Evolutionary conservation across 92 coral and sea anemone genomes (phyloP), one percentile per base, ranked within the genome.

Genomic region (Parazoanthus atlanticus): DNA sequence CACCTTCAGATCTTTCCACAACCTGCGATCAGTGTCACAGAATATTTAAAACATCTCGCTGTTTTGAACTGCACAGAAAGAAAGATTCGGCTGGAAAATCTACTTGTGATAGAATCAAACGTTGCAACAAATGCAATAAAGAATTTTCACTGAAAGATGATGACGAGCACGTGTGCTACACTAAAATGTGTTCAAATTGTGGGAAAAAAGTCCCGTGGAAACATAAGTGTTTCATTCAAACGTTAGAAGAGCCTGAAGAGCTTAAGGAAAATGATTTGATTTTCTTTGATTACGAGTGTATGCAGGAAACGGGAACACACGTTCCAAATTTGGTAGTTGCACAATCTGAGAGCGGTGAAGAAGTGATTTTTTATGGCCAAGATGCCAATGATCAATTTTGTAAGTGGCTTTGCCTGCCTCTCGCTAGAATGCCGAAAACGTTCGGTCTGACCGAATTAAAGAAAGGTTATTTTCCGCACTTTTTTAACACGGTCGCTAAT

Each of bases 91-190:
- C 5, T 2, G 5, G 5, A 0, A 43, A 43, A 8, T 43, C 47
- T 2, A 43, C 47, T 2, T 43, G 47, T 0, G 47, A 43, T 0
- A 3, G 9, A 7, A 43, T 43, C 47, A 43, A 43, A 43, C 47
- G 47, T 43, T 74, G 78, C 23, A 13, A 3, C 0, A 1, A 0
- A 0, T 74, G 78, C 1, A 31, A 31, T 0, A 74, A 74, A 36
- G 38, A 8, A 33, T 10, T 0, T 74, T 30, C 46, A 13, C 0
- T 0, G 0, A 3, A 0, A 0, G 0, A 3, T 36, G 0, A 1
- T 0, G 12, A 0, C 0, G 43, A 16, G 47, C 78, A 33, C 1
- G 47, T 3, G 0, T 74, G 78, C 2, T 74, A 33, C 43, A 74
- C 40, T 0, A 74, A 74, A 2, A 31, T 15, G 8, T 74, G 78